Evolutionary conservation across 2,888 invertebrate species (phyloP).

Genomic region (Phortica okadai): DNA sequence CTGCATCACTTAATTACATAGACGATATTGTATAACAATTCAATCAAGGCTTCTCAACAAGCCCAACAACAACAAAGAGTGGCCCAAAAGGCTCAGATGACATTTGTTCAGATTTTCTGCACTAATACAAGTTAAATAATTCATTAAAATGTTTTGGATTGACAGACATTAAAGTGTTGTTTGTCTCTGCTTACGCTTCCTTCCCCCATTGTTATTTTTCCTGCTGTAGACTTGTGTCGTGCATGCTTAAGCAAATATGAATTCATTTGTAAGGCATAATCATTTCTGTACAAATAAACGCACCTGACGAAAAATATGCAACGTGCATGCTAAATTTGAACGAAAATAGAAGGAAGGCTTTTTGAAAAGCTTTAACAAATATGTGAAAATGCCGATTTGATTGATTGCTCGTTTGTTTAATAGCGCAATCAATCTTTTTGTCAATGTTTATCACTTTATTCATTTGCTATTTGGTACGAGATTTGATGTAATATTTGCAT

Average conservation of each 20-base stretch:
- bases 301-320: not conserved
- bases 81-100: not conserved
- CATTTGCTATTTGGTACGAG: not conserved
- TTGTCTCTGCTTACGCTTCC: no score
- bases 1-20: not conserved
- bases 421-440: not conserved
- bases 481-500: constrained; percentile 14
- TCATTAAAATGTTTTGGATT: constrained; percentile 1
- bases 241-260: constrained; percentile 3
- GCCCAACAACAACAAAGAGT: not conserved
- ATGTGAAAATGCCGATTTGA: not conserved
- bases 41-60: not conserved
- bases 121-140: constrained; percentile 4
- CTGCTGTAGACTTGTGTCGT: not conserved
- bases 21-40: not conserved
- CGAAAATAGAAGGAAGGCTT: not conserved
- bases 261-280: not conserved
- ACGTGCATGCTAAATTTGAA: not conserved
- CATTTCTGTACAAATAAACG: not conserved
- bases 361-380: not conserved
- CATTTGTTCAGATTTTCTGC: no score
- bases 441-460: constrained; percentile 13
- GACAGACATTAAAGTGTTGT: no score
- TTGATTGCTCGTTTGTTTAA: not conserved
- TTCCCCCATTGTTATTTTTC: no score